Evolutionary conservation across 2,888 invertebrate genomes (phyloP).

Genomic region (Catocala sponsa): DNA sequence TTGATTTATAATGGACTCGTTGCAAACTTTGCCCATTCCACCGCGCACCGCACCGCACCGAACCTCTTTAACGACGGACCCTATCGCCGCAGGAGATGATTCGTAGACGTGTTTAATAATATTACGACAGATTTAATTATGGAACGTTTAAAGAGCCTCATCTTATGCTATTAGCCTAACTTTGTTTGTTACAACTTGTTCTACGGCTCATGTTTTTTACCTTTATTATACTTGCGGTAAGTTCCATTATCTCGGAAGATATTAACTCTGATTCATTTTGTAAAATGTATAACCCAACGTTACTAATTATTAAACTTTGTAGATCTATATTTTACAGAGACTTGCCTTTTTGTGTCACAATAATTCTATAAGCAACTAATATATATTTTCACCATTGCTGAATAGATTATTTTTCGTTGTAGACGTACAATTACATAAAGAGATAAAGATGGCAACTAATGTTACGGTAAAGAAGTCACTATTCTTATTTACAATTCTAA

Average conservation of each 20-base stretch:
- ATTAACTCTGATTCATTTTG: slow-evolving; percentile 13
- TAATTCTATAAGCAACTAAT: no score
- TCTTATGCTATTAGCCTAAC: slow-evolving; percentile 74
- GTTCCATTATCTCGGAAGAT: slow-evolving; percentile 19
- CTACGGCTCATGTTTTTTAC: slow-evolving; percentile 51
- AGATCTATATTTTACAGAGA: background rate
- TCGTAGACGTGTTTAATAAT: slow-evolving; percentile 87
- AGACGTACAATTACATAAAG: no score
- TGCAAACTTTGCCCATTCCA: slow-evolving; percentile 86
- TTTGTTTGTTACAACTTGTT: slow-evolving; percentile 70
- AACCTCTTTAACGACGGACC: slow-evolving; percentile 86
- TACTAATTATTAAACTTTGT: background rate
- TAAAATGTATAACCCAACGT: background rate
- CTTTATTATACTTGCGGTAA: slow-evolving; percentile 31
- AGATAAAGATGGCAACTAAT: no score
- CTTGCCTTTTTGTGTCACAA: no score
- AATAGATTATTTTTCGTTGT: no score
- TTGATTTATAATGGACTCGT: slow-evolving; percentile 89
- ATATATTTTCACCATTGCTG: no score
- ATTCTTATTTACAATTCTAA: no score
- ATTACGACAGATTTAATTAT: slow-evolving; percentile 88
- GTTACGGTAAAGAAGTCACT: no score
- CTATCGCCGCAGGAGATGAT: slow-evolving; percentile 86
- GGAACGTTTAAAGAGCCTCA: slow-evolving; percentile 82
- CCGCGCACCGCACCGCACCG: slow-evolving; percentile 78